Evolutionary conservation across 2,113 vertebrate species (phyloP), one percentile per base, ranked within the genome.

Genomic region (Ceuthmochares aereus): DNA sequence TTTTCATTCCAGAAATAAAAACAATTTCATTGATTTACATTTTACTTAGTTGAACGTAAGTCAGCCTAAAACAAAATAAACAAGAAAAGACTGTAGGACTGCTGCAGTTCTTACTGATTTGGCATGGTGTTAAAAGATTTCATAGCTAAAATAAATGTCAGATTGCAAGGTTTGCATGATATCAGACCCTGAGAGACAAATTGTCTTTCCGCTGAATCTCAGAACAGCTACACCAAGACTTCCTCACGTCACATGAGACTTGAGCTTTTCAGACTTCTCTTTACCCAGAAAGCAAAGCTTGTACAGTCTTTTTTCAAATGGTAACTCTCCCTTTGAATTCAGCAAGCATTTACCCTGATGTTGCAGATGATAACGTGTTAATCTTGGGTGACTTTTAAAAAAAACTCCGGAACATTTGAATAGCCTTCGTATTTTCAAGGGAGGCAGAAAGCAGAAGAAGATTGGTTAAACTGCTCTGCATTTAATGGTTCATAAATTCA

Each of bases 141-240:
- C 98, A 98, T 98, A 98, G 98, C 98, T 98, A 98, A 99, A 99
- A 98, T 98, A 99, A 99, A 99, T 99, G 99, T 99, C 99, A 99
- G 98, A 98, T 98, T 98, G 98, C 98, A 94, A 98, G 98, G 98
- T 97, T 96, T 98, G 97, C 95, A 96, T 75, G 98, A 99, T 98
- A 98, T 89, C 96, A 98, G 97, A 97, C 97, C 98, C 98, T 97
- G 92, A 84, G 99, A 99, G 99, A 99, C 97, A 94, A 95, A 96
- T 85, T 95, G 97, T 97, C 97, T 98, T 97, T 98, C 96, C 84
- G 18, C 67, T 92, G 97, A 92, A 98, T 98, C 98, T 98, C 96
- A 87, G 96, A 98, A 97, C 87, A 97, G 98, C 97, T 95, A 90
- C 87, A 43, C 96, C 94, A 93, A 95, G 98, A 95, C 96, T 97